These are phyloP conservation scores for Brachionus plicatilis DNA, from an alignment of 1,140 invertebrate genomes.

Conservation along the genomic window DNA sequence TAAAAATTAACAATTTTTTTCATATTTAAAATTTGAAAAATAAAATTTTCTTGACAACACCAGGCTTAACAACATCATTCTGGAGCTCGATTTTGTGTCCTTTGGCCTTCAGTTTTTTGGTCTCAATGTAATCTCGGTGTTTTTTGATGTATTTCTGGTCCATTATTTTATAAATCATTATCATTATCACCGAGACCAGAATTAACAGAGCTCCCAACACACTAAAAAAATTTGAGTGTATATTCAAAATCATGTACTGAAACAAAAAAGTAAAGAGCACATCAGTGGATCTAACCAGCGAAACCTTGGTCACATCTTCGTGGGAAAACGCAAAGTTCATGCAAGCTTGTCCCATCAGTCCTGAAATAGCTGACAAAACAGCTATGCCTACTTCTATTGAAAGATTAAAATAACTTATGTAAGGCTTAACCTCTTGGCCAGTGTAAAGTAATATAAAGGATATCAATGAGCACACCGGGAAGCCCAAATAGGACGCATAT, in stretches of 20 bases:
- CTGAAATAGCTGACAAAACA: not conserved
- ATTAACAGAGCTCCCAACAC: constrained; percentile 5
- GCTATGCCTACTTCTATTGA: not conserved
- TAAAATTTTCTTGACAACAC: not conserved
- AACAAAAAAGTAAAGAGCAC: not conserved
- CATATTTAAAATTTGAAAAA: constrained; percentile 1
- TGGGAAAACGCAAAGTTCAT: not conserved
- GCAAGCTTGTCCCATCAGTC: not conserved
- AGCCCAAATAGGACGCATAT: constrained; percentile 5
- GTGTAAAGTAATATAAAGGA: not conserved
- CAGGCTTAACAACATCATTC: not conserved
- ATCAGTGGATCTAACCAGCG: constrained; percentile 6
- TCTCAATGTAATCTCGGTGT: not conserved
- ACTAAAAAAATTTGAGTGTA: constrained; percentile 23
- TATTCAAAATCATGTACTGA: not conserved
- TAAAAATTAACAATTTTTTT: not conserved
- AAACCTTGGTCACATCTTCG: constrained; percentile 16
- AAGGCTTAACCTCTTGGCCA: not conserved
- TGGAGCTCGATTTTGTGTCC: not conserved
- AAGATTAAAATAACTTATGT: not conserved
- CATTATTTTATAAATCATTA: constrained; percentile 29
- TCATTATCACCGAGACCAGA: not conserved
- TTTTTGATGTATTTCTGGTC: constrained; percentile 4
- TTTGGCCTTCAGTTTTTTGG: not conserved
- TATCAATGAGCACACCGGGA: not conserved